phyloP scores from a whole-genome alignment of 2,797 vertebrate species.

The Syngnathus rostellatus region DNA sequence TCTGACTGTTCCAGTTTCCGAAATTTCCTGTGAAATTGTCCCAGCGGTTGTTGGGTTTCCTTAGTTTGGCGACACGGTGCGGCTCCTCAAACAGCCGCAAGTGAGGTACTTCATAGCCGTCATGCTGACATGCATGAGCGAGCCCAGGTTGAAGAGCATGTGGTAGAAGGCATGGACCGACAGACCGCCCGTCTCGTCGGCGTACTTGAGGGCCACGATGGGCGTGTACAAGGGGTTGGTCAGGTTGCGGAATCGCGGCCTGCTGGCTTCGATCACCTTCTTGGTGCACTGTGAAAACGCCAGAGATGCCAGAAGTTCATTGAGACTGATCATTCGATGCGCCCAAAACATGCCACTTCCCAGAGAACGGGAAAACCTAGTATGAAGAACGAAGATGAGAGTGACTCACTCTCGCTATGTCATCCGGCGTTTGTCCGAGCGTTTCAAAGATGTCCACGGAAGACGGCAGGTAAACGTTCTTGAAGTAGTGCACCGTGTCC shows the following conservation, averaged over 20 bases:
- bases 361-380: background rate
- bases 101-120: constrained; percentile 64
- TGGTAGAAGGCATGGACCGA: constrained; percentile 67
- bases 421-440: constrained; percentile 78
- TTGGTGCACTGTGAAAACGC: constrained; percentile 51
- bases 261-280: constrained; percentile 62
- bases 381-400: background rate
- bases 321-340: too few relatives aligned
- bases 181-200: constrained; percentile 68
- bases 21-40: too few relatives aligned
- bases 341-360: too few relatives aligned
- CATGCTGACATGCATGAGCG: constrained; percentile 68
- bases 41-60: background rate
- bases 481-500: constrained; percentile 79
- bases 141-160: constrained; percentile 70
- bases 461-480: constrained; percentile 77
- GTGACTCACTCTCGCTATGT: constrained; percentile 73
- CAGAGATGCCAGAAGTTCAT: background rate
- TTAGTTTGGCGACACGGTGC: constrained; percentile 59
- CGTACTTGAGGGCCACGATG: constrained; percentile 69
- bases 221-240: constrained; percentile 65
- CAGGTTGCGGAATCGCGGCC: constrained; percentile 60
- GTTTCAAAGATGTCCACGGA: constrained; percentile 77
- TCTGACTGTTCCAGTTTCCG: too few relatives aligned
- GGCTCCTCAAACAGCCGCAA: constrained; percentile 61